Conservation (phyloP, 2,888 invertebrate genomes). For the Chrysomela aeneicollis region DNA sequence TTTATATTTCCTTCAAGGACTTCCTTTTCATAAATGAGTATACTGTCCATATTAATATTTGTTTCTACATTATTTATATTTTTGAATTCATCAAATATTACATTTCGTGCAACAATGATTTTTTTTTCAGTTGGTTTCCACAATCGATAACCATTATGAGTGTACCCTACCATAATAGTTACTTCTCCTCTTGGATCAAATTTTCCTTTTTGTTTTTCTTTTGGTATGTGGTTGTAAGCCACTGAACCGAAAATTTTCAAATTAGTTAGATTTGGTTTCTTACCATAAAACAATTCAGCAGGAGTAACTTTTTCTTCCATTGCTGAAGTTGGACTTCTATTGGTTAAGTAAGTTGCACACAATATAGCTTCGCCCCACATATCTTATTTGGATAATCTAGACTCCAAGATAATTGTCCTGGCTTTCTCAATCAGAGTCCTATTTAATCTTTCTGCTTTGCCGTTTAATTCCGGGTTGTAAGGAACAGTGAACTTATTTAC, state of each 20-base stretch:
- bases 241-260: neutral
- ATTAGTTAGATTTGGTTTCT: too few relatives aligned
- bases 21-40: neutral
- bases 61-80: too few relatives aligned
- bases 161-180: constrained; percentile 8
- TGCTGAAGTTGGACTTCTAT: neutral
- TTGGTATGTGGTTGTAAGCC: constrained; percentile 1
- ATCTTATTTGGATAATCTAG: too few relatives aligned
- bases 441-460: neutral
- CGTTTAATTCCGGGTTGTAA: constrained; percentile 3
- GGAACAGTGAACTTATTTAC: neutral
- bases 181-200: neutral
- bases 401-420: neutral
- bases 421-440: neutral
- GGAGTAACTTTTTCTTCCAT: neutral
- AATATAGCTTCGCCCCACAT: too few relatives aligned
- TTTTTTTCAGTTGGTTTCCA: neutral
- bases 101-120: neutral
- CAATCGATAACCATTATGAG: neutral
- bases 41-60: neutral
- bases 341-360: too few relatives aligned
- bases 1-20: neutral
- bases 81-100: constrained; percentile 1
- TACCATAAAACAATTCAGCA: neutral
- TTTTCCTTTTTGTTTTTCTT: constrained; percentile 12